A percentile compares a stretch with the other conserved stretches of the same genome.
phyloP scores from a whole-genome alignment of 2,113 vertebrate species.

The Oryzias curvinotus region DNA sequence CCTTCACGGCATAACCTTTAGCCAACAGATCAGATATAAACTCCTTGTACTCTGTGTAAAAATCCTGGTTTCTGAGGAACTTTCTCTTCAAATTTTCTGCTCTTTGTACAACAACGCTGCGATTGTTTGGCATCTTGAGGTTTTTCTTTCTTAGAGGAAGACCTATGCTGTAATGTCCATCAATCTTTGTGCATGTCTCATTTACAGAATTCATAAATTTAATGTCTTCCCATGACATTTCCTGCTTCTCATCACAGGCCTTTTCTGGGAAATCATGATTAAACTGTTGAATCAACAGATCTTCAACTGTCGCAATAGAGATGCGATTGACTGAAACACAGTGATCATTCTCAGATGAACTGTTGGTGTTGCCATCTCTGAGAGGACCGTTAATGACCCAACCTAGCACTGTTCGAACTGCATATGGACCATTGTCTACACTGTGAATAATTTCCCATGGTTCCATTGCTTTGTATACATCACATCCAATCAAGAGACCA shows the following conservation, averaged over 20 bases:
- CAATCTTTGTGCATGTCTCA: no score
- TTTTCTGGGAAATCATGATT: not conserved
- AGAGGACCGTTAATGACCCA: not conserved
- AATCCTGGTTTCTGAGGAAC: not conserved
- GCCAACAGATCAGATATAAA: not conserved
- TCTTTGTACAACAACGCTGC: not conserved
- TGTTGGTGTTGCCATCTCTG: not conserved
- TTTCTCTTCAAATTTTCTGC: not conserved
- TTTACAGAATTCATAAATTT: no score
- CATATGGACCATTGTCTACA: no score
- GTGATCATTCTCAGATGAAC: not conserved
- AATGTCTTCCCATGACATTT: no score
- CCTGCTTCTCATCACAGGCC: not conserved
- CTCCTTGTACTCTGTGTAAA: not conserved
- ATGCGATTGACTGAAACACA: accelerated
- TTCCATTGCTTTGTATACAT: not conserved
- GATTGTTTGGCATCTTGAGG: not conserved
- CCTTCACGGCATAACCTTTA: not conserved
- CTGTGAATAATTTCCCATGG: not conserved
- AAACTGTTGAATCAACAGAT: not conserved
- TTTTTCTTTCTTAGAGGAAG: no score
- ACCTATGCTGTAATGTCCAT: no score
- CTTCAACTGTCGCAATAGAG: not conserved
- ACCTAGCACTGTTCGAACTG: no score
- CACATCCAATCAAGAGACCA: not conserved